phyloP scores from a whole-genome alignment of 1,140 invertebrate species.

The Zaprionus inermis region DNA sequence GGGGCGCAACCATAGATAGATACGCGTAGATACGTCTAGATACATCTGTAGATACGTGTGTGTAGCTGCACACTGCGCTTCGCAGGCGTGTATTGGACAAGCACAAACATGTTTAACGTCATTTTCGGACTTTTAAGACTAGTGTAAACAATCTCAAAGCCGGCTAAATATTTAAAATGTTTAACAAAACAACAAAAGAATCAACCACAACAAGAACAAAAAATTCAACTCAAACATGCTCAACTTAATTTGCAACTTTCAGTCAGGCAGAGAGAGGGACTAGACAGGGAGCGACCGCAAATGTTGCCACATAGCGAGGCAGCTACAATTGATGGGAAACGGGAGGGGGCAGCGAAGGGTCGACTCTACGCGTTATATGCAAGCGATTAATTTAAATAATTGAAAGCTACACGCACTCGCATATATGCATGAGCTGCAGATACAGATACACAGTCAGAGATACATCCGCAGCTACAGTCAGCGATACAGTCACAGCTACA shows the following conservation, averaged over 20 bases:
- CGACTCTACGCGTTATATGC: constrained; percentile 22
- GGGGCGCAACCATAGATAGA: constrained; percentile 1
- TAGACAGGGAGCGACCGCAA: not conserved
- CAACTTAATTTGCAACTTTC: constrained; percentile 20
- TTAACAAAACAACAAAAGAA: not conserved
- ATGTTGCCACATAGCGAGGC: constrained; percentile 14
- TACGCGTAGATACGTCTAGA: not conserved
- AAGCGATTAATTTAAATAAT: constrained; percentile 50
- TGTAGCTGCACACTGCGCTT: too few species aligned
- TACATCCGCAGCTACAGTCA: not conserved
- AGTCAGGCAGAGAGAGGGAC: not conserved
- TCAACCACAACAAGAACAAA: not conserved
- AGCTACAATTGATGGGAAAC: not conserved
- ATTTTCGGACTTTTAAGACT: not conserved
- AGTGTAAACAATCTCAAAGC: not conserved
- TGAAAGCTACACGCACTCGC: constrained; percentile 27
- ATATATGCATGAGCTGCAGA: constrained; percentile 13
- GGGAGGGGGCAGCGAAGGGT: not conserved
- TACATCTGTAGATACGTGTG: not conserved
- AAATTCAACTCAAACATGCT: constrained; percentile 13
- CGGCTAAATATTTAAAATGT: constrained; percentile 28
- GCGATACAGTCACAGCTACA: too few species aligned
- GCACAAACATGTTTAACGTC: constrained; percentile 16
- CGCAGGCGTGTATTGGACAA: not conserved
- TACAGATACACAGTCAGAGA: constrained; percentile 7